phyloP scores from a whole-genome alignment of 2,888 invertebrate species.

The Kuschelorhynchus macadamiae region DNA sequence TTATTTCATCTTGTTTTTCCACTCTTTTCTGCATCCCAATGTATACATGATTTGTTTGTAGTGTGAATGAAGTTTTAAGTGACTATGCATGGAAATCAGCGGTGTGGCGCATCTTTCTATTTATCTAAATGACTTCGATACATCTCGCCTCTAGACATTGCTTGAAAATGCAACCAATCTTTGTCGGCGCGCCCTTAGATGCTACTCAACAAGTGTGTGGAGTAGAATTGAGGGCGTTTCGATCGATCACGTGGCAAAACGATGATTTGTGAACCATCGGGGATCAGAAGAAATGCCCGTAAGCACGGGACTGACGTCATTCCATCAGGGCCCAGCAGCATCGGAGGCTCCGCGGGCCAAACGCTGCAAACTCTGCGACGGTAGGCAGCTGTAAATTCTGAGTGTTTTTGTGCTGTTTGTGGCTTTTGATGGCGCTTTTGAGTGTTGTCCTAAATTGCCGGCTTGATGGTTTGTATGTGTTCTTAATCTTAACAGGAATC shows the following conservation, averaged over 20 bases:
- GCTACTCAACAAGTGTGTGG: slow-evolving; percentile 29
- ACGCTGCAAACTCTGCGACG: slow-evolving; percentile 94
- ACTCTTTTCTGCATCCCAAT: neutral
- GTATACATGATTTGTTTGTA: slow-evolving; percentile 9
- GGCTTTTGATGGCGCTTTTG: too few species aligned
- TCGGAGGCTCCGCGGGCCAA: slow-evolving; percentile 85
- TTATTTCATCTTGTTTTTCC: slow-evolving; percentile 6
- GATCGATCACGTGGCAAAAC: slow-evolving; percentile 25
- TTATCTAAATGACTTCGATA: slow-evolving; percentile 2
- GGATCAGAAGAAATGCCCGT: slow-evolving; percentile 70
- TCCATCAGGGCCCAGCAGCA: slow-evolving; percentile 39
- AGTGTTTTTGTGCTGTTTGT: slow-evolving; percentile 7
- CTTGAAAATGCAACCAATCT: slow-evolving; percentile 22
- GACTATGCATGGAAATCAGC: slow-evolving; percentile 28
- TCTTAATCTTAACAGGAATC: too few species aligned
- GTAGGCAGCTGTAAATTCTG: slow-evolving; percentile 69
- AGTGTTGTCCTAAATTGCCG: neutral
- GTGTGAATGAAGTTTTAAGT: slow-evolving; percentile 20
- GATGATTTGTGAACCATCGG: slow-evolving; percentile 35
- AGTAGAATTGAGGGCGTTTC: neutral
- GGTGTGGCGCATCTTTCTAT: neutral
- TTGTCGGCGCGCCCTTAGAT: slow-evolving; percentile 10
- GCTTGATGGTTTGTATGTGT: neutral
- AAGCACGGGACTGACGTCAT: slow-evolving; percentile 72
- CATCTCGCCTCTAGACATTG: neutral